These are phyloP conservation scores for Esox lucius DNA, from an alignment of 2,797 vertebrate species.

Conservation along the genomic window DNA sequence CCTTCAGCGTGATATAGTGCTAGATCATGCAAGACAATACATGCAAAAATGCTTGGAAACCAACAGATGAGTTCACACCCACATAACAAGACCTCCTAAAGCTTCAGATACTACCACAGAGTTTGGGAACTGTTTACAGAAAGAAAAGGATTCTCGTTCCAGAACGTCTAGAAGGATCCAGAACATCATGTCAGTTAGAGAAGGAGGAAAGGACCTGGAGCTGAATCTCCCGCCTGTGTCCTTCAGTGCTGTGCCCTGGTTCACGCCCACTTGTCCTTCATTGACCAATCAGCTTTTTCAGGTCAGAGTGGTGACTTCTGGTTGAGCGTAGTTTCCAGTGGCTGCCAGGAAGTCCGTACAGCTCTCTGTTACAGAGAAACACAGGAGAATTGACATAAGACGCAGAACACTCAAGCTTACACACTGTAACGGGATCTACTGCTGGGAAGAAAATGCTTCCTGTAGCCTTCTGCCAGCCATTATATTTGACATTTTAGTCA, in stretches of 20 bases:
- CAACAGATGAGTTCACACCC: slow-evolving; percentile 32
- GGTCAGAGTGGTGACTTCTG: slow-evolving; percentile 75
- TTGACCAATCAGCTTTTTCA: slow-evolving; percentile 51
- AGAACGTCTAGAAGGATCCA: slow-evolving; percentile 22
- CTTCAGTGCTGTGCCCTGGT: slow-evolving; percentile 15
- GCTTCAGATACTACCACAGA: slow-evolving; percentile 26
- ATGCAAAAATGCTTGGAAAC: slow-evolving; percentile 60
- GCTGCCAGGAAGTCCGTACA: slow-evolving; percentile 71
- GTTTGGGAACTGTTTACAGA: slow-evolving; percentile 16
- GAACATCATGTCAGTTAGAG: slow-evolving; percentile 9
- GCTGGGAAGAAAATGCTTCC: too few relatives aligned
- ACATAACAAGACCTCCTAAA: slow-evolving; percentile 23
- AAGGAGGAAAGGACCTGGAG: slow-evolving; percentile 12
- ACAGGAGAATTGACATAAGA: slow-evolving; percentile 22
- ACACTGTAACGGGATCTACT: too few relatives aligned
- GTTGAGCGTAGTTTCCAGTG: slow-evolving; percentile 67
- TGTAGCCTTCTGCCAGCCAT: too few relatives aligned
- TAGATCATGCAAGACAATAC: slow-evolving; percentile 66
- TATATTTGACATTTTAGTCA: too few relatives aligned
- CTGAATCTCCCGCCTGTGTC: slow-evolving; percentile 15
- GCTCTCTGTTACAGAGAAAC: slow-evolving; percentile 63
- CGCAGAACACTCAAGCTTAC: background rate
- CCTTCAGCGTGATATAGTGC: slow-evolving; percentile 35
- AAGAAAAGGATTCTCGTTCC: slow-evolving; percentile 9
- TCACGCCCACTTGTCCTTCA: slow-evolving; percentile 32